Evolutionary conservation across 1,140 invertebrate species (phyloP).

Genomic region (Eriosoma lanigerum): DNA sequence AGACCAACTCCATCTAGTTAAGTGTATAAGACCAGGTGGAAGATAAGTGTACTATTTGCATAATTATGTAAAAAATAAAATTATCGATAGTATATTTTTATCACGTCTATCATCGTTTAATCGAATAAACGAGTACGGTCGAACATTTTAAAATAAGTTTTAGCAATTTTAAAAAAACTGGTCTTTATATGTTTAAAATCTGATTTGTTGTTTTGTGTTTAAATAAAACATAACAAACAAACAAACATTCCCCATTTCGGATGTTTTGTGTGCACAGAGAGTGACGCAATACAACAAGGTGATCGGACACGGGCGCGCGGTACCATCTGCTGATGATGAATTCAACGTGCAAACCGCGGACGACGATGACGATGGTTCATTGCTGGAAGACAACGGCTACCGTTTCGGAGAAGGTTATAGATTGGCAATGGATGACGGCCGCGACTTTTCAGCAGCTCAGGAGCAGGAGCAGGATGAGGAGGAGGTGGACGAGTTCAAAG

Average conservation of each 20-base stretch:
- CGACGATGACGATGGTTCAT: background rate
- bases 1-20: too few species aligned
- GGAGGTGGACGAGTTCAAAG: slow-evolving; percentile 22
- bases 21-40: too few species aligned
- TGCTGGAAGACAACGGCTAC: slow-evolving; percentile 31
- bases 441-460: background rate
- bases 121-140: too few species aligned
- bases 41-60: too few species aligned
- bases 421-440: background rate
- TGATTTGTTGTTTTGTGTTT: too few species aligned
- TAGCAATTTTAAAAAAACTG: too few species aligned
- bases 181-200: too few species aligned
- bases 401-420: slow-evolving; percentile 43
- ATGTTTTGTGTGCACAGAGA: slow-evolving; percentile 16
- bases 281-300: slow-evolving; percentile 34
- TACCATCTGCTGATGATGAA: background rate
- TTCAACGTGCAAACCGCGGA: background rate
- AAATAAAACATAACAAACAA: too few species aligned
- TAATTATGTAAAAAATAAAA: too few species aligned
- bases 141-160: too few species aligned
- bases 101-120: too few species aligned
- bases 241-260: background rate
- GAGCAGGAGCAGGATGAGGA: slow-evolving; percentile 38
- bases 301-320: slow-evolving; percentile 29
- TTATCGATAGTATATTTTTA: too few species aligned